phyloP scores from a whole-genome alignment of 1,140 invertebrate species.

The Sinella curviseta region DNA sequence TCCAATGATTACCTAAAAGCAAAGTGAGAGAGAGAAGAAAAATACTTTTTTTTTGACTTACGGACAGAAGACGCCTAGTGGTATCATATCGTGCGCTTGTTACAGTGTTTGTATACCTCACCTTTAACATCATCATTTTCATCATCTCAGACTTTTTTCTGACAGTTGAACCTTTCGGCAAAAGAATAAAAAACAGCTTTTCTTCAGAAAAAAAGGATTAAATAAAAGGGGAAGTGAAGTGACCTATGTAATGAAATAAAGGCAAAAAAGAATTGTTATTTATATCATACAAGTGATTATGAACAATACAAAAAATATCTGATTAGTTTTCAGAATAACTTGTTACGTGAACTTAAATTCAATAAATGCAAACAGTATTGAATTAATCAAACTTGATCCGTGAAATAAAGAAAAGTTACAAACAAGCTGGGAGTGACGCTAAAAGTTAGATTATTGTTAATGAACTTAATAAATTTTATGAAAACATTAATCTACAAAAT shows the following conservation, averaged over 20 bases:
- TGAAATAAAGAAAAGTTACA: not conserved
- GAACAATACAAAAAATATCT: too few relatives aligned
- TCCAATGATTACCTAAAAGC: not conserved
- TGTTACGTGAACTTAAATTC: too few relatives aligned
- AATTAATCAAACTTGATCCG: too few relatives aligned
- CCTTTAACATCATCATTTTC: too few relatives aligned
- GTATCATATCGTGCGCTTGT: too few relatives aligned
- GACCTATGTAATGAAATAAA: not conserved
- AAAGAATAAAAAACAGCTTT: not conserved
- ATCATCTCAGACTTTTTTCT: not conserved
- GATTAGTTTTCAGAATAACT: too few relatives aligned
- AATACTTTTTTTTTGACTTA: not conserved
- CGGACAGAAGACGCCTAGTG: too few relatives aligned
- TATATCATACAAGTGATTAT: too few relatives aligned
- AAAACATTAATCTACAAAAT: too few relatives aligned
- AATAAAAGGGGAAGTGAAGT: not conserved
- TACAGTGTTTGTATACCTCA: too few relatives aligned
- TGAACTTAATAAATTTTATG: too few relatives aligned
- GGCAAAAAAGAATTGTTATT: not conserved
- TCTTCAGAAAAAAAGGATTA: not conserved
- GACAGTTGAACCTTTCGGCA: not conserved
- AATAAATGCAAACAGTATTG: too few relatives aligned
- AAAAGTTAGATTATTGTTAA: not conserved
- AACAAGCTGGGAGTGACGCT: not conserved
- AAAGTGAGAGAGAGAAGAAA: not conserved